phyloP scores from a whole-genome alignment of 2,113 vertebrate genomes.

The Leptobrachium ailaonicum region DNA sequence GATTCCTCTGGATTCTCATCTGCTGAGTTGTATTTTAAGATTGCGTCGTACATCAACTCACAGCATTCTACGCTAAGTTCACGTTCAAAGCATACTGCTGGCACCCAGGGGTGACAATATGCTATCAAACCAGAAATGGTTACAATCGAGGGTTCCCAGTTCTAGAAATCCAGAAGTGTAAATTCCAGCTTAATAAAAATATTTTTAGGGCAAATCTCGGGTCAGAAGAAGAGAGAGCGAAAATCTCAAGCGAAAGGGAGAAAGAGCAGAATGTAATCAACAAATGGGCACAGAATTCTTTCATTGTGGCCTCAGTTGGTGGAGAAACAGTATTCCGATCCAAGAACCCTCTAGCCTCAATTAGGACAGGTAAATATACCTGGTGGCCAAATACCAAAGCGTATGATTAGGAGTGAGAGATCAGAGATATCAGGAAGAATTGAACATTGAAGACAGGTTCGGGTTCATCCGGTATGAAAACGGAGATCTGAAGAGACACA shows the following conservation, averaged over 20 bases:
- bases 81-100: constrained; percentile 1
- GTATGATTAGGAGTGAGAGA: not conserved
- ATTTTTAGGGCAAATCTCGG: constrained; percentile 10
- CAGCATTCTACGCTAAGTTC: not conserved
- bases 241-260: constrained; percentile 9
- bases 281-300: not conserved
- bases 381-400: not conserved
- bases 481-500: no score
- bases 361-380: not conserved
- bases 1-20: constrained; percentile 1
- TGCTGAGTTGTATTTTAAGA: not conserved
- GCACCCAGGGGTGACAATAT: not conserved
- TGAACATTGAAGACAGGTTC: no score
- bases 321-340: not conserved
- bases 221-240: constrained; percentile 27
- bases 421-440: no score
- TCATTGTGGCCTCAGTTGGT: not conserved
- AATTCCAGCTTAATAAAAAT: constrained; percentile 1
- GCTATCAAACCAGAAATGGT: not conserved
- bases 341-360: not conserved
- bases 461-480: no score
- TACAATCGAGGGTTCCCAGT: not conserved
- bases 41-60: not conserved
- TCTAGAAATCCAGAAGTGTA: constrained; percentile 7
- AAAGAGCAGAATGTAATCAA: not conserved